Evolutionary conservation across 1,140 invertebrate species (phyloP).

Genomic region (Reticulitermes speratus): DNA sequence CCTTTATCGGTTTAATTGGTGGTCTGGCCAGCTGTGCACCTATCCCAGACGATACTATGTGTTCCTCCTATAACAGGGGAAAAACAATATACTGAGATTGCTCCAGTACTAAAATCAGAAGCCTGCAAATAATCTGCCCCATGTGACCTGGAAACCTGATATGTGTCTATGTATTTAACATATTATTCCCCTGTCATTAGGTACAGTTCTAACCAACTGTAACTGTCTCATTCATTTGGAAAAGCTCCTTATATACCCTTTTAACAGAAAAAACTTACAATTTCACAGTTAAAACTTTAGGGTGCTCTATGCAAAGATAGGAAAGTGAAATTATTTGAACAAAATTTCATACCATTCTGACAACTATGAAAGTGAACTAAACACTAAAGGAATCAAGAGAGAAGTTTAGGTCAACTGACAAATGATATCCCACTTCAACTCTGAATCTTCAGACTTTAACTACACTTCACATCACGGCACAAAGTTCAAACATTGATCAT

Average conservation of each 20-base stretch:
- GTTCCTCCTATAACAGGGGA: background rate
- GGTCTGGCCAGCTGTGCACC: background rate
- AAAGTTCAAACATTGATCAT: background rate
- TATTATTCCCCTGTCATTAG: background rate
- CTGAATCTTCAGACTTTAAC: background rate
- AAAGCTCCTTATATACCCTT: too few species aligned
- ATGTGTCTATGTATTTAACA: too few species aligned
- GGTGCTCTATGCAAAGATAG: too few species aligned
- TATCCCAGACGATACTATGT: background rate
- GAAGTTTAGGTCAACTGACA: background rate
- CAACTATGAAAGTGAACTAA: too few species aligned
- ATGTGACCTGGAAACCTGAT: background rate
- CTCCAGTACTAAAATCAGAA: too few species aligned
- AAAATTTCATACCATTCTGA: too few species aligned
- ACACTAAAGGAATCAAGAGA: too few species aligned
- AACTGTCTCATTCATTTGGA: too few species aligned
- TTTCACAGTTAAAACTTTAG: too few species aligned
- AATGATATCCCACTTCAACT: background rate
- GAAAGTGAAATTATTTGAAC: too few species aligned
- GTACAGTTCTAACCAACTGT: background rate
- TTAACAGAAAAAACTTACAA: too few species aligned
- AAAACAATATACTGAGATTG: background rate
- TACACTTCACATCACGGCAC: background rate
- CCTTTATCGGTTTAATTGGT: background rate
- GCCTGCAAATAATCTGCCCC: background rate